Conservation (phyloP, 2,797 vertebrate species). For the Serranus cabrilla region DNA sequence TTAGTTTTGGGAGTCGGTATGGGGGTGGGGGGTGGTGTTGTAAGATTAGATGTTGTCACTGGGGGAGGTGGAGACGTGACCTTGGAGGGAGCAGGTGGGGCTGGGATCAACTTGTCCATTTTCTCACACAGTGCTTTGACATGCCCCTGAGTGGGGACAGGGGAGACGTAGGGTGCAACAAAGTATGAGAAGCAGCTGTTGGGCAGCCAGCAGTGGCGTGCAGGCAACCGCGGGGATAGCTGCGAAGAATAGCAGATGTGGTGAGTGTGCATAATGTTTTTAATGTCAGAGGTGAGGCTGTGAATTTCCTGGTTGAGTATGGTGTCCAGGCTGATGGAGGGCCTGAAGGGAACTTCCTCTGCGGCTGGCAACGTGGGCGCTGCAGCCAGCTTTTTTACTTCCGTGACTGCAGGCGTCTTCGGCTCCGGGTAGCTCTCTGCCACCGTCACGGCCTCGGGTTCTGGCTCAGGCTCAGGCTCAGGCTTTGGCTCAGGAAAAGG, state of each 20-base stretch:
- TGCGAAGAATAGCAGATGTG: conserved; percentile 87
- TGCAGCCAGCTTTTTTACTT: conserved; percentile 49
- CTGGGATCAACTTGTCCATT: conserved; percentile 87
- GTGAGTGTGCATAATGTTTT: conserved; percentile 91
- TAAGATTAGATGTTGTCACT: conserved; percentile 50
- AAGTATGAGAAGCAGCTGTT: conserved; percentile 90
- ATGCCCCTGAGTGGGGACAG: conserved; percentile 89
- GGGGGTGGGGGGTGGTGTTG: conserved; percentile 40
- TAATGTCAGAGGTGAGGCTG: conserved; percentile 91
- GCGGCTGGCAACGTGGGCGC: conserved; percentile 30
- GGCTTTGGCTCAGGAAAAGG: conserved; percentile 54
- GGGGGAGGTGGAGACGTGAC: conserved; percentile 56
- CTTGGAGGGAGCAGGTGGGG: conserved; percentile 54
- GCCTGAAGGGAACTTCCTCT: conserved; percentile 63
- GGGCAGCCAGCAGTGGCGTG: conserved; percentile 76
- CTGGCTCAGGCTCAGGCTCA: conserved; percentile 13
- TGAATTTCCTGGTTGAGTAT: conserved; percentile 92
- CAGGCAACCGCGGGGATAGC: conserved; percentile 81
- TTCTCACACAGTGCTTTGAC: conserved; percentile 90
- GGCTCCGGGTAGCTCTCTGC: conserved; percentile 46
- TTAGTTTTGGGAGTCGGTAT: conserved; percentile 60
- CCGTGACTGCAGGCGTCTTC: conserved; percentile 43
- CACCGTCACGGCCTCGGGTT: conserved; percentile 12
- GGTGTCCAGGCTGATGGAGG: conserved; percentile 86
- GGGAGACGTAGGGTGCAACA: conserved; percentile 85